phyloP scores from a whole-genome alignment of 2,113 vertebrate species.

The Silurus glanis region DNA sequence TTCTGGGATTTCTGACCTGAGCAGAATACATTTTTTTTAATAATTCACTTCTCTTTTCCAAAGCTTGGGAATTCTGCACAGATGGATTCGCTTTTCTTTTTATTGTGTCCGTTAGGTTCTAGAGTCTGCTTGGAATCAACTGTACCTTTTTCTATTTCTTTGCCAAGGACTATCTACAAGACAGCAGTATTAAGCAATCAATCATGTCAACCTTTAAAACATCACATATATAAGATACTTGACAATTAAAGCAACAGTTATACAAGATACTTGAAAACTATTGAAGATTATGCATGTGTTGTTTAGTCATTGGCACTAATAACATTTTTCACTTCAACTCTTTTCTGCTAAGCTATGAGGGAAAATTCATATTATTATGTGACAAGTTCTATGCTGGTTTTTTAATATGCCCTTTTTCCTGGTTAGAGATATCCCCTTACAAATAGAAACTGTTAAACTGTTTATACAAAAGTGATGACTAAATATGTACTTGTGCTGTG shows the following conservation, averaged over 20 bases:
- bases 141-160: slow-evolving; percentile 7
- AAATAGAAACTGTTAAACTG: background rate
- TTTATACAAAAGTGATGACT: background rate
- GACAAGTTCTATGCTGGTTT: background rate
- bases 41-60: background rate
- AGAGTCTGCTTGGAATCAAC: background rate
- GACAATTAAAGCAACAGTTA: no score
- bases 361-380: background rate
- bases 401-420: background rate
- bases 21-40: background rate
- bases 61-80: slow-evolving; percentile 20
- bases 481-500: background rate
- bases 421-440: background rate
- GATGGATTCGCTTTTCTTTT: background rate
- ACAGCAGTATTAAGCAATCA: background rate
- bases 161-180: background rate
- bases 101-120: slow-evolving; percentile 4
- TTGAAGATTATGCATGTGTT: background rate
- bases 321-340: background rate
- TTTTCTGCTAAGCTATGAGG: background rate
- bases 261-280: background rate
- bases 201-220: background rate
- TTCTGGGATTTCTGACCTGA: background rate
- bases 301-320: background rate
- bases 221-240: background rate